Evolutionary conservation across 2,113 vertebrate genomes (phyloP).

Genomic region (Calonectris borealis): DNA sequence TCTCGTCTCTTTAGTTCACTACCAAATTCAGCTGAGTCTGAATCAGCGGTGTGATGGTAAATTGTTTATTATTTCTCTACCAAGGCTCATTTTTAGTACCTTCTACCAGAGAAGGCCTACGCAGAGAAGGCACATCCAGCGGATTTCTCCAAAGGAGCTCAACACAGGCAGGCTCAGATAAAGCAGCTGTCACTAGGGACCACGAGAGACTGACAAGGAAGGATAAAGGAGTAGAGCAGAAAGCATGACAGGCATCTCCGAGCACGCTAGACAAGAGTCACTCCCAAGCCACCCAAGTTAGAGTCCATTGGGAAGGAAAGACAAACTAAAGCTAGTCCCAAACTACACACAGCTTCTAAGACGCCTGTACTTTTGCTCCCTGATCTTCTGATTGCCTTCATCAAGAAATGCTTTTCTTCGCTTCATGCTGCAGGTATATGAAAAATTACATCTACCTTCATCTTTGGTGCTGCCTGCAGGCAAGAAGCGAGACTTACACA

Average conservation of each 20-base stretch:
- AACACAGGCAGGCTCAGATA: neutral
- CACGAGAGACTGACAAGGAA: neutral
- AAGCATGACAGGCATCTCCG: neutral
- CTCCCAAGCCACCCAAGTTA: neutral
- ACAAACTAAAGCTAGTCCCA: neutral
- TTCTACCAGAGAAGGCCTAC: neutral
- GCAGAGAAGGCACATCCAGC: neutral
- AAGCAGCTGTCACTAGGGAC: neutral
- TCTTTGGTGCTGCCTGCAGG: neutral
- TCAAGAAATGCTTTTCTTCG: neutral
- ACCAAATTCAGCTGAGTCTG: neutral
- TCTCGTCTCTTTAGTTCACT: neutral
- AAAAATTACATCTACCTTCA: neutral
- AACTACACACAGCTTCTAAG: neutral
- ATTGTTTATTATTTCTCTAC: neutral
- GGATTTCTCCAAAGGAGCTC: neutral
- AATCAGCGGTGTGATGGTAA: neutral
- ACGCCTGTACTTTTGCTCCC: neutral
- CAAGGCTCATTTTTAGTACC: neutral
- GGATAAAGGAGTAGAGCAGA: neutral
- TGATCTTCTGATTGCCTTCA: neutral
- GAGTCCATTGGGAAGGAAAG: neutral
- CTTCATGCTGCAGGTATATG: neutral
- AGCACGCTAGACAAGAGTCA: fast-evolving
- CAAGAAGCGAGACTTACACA: neutral